Evolutionary conservation across 2,797 vertebrate genomes (phyloP).

Genomic region (Oreonectes daqikongensis): DNA sequence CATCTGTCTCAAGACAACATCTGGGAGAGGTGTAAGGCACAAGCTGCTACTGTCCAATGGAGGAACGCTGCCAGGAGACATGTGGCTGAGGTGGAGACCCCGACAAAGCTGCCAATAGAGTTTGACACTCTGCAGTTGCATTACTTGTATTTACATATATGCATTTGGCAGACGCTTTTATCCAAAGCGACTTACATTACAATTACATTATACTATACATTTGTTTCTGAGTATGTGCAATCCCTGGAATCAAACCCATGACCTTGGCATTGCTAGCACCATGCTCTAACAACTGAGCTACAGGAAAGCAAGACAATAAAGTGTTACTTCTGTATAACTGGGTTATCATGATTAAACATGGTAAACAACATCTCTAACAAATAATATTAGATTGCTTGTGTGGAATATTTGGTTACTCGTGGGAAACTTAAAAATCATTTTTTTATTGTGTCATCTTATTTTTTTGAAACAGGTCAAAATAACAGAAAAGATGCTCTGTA

Average conservation of each 20-base stretch:
- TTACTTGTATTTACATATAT: no score
- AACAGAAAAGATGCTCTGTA: no score
- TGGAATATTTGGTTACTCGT: neutral
- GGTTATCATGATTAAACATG: slow-evolving; percentile 6
- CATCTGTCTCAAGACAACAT: slow-evolving; percentile 73
- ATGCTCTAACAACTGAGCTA: no score
- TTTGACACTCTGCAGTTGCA: neutral
- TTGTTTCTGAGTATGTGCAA: no score
- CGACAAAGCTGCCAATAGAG: slow-evolving; percentile 16
- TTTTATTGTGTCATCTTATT: no score
- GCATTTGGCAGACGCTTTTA: no score
- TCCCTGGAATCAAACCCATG: no score
- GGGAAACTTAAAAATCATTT: no score
- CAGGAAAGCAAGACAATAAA: slow-evolving; percentile 9
- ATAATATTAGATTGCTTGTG: neutral
- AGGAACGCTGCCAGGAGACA: slow-evolving; percentile 45
- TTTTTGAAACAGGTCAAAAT: no score
- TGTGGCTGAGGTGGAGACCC: slow-evolving; percentile 45
- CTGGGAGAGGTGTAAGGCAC: slow-evolving; percentile 55
- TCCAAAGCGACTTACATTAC: no score
- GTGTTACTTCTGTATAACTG: slow-evolving; percentile 1
- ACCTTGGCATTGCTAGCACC: no score
- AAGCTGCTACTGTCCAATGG: slow-evolving; percentile 45
- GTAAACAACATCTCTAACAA: slow-evolving; percentile 9
- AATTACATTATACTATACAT: no score